Evolutionary conservation across 2,113 vertebrate species (phyloP).

Genomic region (Addax nasomaculatus): DNA sequence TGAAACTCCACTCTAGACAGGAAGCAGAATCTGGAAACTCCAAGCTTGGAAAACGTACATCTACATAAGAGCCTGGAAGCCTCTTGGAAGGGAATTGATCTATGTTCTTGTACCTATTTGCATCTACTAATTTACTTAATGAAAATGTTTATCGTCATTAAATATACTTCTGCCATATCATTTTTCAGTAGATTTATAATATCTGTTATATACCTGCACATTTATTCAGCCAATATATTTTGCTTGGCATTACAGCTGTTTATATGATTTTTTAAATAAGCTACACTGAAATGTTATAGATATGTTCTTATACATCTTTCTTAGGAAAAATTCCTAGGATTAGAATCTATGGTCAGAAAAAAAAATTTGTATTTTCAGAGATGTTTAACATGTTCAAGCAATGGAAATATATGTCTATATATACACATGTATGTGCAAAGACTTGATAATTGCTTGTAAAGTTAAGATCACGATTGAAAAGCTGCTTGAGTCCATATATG

Average conservation of each 20-base stretch:
- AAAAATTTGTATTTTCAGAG: not conserved
- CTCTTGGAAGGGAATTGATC: not conserved
- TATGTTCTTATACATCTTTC: not conserved
- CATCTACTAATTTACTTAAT: not conserved
- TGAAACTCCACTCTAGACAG: not conserved
- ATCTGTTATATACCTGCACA: not conserved
- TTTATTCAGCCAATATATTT: slow-evolving; percentile 27
- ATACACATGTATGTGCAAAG: not conserved
- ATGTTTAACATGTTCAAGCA: not conserved
- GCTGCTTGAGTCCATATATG: not conserved
- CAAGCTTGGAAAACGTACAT: not conserved
- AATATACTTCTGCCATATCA: not conserved
- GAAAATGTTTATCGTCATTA: not conserved
- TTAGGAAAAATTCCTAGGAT: not conserved
- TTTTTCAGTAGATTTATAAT: not conserved
- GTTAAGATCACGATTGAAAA: not conserved
- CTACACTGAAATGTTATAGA: not conserved
- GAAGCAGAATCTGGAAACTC: not conserved
- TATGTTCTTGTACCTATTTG: not conserved
- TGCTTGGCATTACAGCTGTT: not conserved
- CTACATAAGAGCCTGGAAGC: not conserved
- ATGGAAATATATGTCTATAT: not conserved
- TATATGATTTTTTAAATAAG: not conserved
- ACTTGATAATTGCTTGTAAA: not conserved
- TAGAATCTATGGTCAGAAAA: not conserved